Percentiles rank a stretch among this genome's conserved stretches.
These are phyloP conservation scores for Hypena proboscidalis DNA, from an alignment of 2,888 invertebrate species.

Conservation along the genomic window DNA sequence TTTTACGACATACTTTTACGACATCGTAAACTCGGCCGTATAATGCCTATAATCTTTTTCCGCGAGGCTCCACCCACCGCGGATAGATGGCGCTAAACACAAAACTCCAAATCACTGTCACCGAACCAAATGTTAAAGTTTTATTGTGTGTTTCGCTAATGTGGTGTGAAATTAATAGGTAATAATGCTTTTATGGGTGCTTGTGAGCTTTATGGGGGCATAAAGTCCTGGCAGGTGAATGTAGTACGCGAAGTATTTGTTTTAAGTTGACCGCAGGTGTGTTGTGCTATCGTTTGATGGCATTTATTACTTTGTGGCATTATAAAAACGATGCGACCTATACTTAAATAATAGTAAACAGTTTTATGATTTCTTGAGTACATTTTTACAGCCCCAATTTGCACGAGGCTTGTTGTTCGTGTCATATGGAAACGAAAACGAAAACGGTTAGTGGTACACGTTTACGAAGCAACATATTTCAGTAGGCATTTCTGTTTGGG, in stretches of 20 bases:
- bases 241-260: slow-evolving; percentile 69
- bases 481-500: too few species aligned
- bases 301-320: slow-evolving; percentile 53
- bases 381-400: slow-evolving; percentile 34
- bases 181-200: slow-evolving; percentile 83
- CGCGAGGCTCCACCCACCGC: slow-evolving; percentile 57
- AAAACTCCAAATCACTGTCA: slow-evolving; percentile 79
- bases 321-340: slow-evolving; percentile 50
- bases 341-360: slow-evolving; percentile 37
- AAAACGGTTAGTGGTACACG: background rate
- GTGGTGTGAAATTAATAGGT: slow-evolving; percentile 85
- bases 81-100: slow-evolving; percentile 79
- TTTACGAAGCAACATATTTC: too few species aligned
- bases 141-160: slow-evolving; percentile 85
- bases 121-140: slow-evolving; percentile 79
- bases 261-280: slow-evolving; percentile 74
- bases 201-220: slow-evolving; percentile 78
- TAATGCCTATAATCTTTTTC: slow-evolving; percentile 83
- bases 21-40: slow-evolving; percentile 80
- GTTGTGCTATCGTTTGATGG: slow-evolving; percentile 54
- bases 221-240: slow-evolving; percentile 77
- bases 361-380: slow-evolving; percentile 34
- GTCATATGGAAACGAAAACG: slow-evolving; percentile 5
- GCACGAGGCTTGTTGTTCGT: slow-evolving; percentile 20
- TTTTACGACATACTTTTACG: slow-evolving; percentile 84